These are phyloP conservation scores for Oreortyx pictus DNA, from an alignment of 2,797 vertebrate genomes.

Conservation along the genomic window DNA sequence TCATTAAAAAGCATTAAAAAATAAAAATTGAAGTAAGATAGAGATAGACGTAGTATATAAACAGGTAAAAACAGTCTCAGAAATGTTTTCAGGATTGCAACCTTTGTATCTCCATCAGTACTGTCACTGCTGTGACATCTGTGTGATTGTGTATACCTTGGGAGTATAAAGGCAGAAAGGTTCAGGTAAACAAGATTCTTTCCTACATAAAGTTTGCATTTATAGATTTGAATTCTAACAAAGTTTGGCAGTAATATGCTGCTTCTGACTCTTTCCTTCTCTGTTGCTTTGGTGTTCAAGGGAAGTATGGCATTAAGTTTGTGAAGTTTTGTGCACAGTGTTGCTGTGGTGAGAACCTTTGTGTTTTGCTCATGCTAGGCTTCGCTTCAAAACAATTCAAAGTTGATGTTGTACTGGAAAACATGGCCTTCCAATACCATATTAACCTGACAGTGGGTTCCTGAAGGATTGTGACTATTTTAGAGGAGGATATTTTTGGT, in stretches of 20 bases:
- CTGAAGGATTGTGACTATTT: background rate
- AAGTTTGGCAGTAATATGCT: background rate
- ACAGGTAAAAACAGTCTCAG: background rate
- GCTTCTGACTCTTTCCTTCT: background rate
- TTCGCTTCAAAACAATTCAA: background rate
- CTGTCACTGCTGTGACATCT: background rate
- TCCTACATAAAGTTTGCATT: background rate
- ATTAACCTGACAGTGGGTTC: background rate
- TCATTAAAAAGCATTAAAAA: background rate
- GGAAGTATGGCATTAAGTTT: background rate
- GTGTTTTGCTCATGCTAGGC: background rate
- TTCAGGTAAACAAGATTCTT: background rate
- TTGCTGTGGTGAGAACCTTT: background rate
- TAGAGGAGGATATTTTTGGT: background rate
- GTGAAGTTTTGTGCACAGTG: background rate
- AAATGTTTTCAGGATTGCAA: background rate
- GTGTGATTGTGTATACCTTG: background rate
- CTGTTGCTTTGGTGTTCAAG: background rate
- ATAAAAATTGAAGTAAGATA: background rate
- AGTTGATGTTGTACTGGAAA: background rate
- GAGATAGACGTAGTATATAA: background rate
- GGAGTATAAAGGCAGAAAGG: background rate
- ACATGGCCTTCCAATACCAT: background rate
- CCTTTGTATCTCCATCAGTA: background rate
- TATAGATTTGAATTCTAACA: background rate